phyloP scores from a whole-genome alignment of 64 coral and sea anemone genomes.

The Montipora capricornis region DNA sequence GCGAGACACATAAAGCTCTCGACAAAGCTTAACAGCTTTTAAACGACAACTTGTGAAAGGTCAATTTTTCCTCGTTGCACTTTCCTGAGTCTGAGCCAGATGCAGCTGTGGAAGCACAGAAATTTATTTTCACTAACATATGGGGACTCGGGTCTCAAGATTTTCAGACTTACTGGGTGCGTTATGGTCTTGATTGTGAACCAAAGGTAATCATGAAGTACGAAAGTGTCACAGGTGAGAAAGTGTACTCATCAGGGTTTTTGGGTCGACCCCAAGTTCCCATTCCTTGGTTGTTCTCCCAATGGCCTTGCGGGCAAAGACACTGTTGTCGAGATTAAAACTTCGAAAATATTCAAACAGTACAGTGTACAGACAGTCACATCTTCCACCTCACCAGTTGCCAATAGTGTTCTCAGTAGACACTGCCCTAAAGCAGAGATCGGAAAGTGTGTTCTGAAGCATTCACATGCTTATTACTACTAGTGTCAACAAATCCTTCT shows the following conservation, averaged over 20 bases:
- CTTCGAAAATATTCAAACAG: constrained; percentile 60
- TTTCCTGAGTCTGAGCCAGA: not conserved
- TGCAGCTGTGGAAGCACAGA: not conserved
- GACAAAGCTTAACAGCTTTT: no score
- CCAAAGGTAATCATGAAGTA: constrained; percentile 43
- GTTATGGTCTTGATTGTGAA: constrained; percentile 58
- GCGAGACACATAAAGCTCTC: no score
- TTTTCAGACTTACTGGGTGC: constrained; percentile 50
- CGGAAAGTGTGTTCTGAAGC: constrained; percentile 30
- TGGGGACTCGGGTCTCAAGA: constrained; percentile 21
- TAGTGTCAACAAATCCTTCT: not conserved
- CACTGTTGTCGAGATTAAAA: constrained; percentile 58
- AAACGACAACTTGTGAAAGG: no score
- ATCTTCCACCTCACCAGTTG: not conserved
- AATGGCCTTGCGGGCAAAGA: not conserved
- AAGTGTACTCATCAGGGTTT: constrained; percentile 36
- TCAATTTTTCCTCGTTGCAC: no score
- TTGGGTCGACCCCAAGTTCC: constrained; percentile 67
- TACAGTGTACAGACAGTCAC: constrained; percentile 45
- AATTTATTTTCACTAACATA: constrained; percentile 20
- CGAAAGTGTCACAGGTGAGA: constrained; percentile 6
- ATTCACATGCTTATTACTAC: constrained; percentile 41
- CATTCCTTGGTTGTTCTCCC: constrained; percentile 9
- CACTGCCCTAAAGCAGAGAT: constrained; percentile 57
- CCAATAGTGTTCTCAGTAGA: constrained; percentile 45